Evolutionary conservation across 2,797 vertebrate species (phyloP).

Genomic region (Thaleichthys pacificus): DNA sequence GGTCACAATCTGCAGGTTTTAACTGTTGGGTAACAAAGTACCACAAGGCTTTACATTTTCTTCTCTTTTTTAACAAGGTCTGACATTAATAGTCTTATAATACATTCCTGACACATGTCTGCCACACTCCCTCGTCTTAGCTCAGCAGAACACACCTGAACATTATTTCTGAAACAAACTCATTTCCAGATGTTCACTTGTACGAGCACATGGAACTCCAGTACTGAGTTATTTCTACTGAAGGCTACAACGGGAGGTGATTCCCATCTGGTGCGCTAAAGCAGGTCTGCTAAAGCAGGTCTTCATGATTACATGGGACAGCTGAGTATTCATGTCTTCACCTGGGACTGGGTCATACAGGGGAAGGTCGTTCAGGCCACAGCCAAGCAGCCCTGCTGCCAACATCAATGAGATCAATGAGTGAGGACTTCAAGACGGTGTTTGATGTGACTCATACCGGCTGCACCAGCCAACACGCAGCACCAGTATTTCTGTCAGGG

Average conservation of each 20-base stretch:
- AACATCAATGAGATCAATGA: constrained; percentile 27
- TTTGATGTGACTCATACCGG: constrained; percentile 14
- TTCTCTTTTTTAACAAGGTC: neutral
- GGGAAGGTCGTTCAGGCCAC: constrained; percentile 10
- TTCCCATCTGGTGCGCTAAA: neutral
- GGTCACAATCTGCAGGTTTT: constrained; percentile 31
- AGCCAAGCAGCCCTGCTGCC: neutral
- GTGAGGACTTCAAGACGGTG: constrained; percentile 12
- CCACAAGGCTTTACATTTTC: neutral
- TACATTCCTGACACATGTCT: neutral
- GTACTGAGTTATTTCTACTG: neutral
- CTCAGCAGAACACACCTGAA: constrained; percentile 18
- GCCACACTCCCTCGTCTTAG: constrained; percentile 8
- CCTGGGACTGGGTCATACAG: constrained; percentile 1
- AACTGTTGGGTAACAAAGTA: constrained; percentile 21
- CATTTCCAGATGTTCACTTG: constrained; percentile 11
- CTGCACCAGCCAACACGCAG: neutral
- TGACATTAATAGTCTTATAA: neutral
- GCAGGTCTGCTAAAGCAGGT: neutral
- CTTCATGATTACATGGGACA: constrained; percentile 1
- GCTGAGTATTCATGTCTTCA: constrained; percentile 9
- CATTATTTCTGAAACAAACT: constrained; percentile 16
- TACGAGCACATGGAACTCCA: neutral
- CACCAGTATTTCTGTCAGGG: constrained; percentile 1
- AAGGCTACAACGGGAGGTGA: neutral